Percentiles rank a stretch among this genome's conserved stretches.
Conservation (phyloP, 37 sponge, comb jelly and placozoan genomes). For the Axinella damicornis region DNA sequence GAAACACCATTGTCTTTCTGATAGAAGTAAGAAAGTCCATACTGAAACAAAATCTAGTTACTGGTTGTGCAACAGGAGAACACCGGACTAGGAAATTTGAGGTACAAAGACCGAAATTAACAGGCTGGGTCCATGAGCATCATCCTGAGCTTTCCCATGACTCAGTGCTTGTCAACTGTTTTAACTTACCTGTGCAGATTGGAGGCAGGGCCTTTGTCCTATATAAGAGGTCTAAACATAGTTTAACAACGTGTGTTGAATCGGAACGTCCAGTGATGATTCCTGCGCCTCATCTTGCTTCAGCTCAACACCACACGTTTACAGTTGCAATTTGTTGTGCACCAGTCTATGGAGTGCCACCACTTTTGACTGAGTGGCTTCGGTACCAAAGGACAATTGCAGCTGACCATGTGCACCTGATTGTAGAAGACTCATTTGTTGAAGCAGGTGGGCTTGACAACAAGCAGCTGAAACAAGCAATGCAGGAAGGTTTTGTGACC, state of each 20-base stretch:
- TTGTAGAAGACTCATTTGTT: background rate
- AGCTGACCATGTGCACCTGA: slow-evolving; percentile 21
- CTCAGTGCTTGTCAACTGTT: background rate
- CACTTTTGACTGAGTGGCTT: slow-evolving; percentile 6
- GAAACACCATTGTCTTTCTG: background rate
- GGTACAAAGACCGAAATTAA: no score
- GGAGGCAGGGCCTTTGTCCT: slow-evolving; percentile 21
- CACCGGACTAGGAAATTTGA: background rate
- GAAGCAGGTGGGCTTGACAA: slow-evolving; percentile 6
- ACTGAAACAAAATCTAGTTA: background rate
- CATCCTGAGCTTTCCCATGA: background rate
- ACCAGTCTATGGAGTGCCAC: background rate
- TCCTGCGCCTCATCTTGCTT: background rate
- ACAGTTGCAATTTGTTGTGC: slow-evolving; percentile 3
- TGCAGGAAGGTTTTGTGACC: slow-evolving; percentile 8
- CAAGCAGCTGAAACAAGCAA: background rate
- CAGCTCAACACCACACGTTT: background rate
- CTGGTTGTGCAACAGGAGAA: slow-evolving; percentile 3
- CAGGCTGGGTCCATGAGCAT: no score
- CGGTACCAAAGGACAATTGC: slow-evolving; percentile 20
- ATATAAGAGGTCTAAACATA: background rate
- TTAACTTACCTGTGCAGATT: background rate
- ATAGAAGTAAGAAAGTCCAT: background rate
- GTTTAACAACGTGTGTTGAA: background rate
- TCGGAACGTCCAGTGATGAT: slow-evolving; percentile 22